These are phyloP conservation scores for Brachionus paranguensis DNA, from an alignment of 1,140 invertebrate genomes.

Conservation along the genomic window DNA sequence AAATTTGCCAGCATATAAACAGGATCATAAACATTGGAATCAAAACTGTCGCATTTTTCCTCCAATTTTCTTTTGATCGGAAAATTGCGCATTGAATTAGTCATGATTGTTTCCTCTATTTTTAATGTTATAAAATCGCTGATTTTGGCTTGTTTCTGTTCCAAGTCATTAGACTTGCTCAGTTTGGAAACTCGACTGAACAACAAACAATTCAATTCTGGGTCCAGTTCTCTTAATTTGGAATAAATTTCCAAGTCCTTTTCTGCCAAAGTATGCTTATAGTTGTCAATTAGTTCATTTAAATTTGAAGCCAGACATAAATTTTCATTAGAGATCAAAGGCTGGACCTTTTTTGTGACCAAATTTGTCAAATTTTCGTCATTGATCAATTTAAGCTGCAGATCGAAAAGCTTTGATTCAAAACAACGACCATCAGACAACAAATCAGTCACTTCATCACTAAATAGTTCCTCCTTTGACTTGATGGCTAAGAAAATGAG, in stretches of 20 bases:
- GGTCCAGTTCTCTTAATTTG: neutral
- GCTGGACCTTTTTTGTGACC: neutral
- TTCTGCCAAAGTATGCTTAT: neutral
- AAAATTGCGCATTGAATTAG: neutral
- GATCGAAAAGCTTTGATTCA: neutral
- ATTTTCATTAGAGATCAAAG: neutral
- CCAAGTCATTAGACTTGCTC: neutral
- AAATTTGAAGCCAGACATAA: neutral
- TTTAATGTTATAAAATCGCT: conserved; percentile 12
- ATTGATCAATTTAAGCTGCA: neutral
- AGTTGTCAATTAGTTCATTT: neutral
- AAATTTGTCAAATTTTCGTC: neutral
- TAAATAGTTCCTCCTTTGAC: neutral
- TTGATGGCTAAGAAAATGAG: neutral
- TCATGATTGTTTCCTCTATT: neutral
- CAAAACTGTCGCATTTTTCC: neutral
- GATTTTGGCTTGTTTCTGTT: conserved; percentile 4
- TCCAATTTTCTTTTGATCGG: neutral
- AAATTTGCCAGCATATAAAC: conserved; percentile 17
- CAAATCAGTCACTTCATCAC: neutral
- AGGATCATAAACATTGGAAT: neutral
- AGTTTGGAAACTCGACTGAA: neutral
- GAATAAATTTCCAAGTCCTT: neutral
- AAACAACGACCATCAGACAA: neutral
- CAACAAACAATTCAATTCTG: neutral